Percentiles rank a stretch among this genome's conserved stretches.
Evolutionary conservation across 2,797 vertebrate genomes (phyloP).

Genomic region (Diplodus sargus): DNA sequence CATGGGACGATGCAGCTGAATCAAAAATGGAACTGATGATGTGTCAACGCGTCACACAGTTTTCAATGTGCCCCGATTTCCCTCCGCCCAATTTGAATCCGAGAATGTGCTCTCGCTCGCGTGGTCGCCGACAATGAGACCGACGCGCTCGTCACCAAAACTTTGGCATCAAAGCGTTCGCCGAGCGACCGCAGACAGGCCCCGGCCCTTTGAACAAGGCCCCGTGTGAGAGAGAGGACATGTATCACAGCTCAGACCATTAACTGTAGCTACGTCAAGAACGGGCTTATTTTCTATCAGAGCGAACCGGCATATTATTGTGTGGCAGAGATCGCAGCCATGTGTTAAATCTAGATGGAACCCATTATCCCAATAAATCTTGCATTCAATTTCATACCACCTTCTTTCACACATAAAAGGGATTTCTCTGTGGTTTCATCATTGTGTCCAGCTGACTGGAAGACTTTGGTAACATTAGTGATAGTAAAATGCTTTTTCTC

Average conservation of each 20-base stretch:
- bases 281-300: conserved; percentile 73
- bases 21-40: conserved; percentile 65
- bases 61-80: conserved; percentile 66
- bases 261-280: conserved; percentile 67
- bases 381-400: conserved; percentile 69
- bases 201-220: conserved; percentile 61
- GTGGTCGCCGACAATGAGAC: conserved; percentile 64
- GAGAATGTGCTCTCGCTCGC: conserved; percentile 65
- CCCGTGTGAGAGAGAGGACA: conserved; percentile 45
- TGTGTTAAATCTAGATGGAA: conserved; percentile 74
- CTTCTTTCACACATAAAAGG: conserved; percentile 68
- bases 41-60: conserved; percentile 53
- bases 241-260: conserved; percentile 70
- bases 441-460: conserved; percentile 67
- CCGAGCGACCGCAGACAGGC: conserved; percentile 65
- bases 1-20: conserved; percentile 64
- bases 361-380: conserved; percentile 80
- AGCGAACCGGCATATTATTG: conserved; percentile 61
- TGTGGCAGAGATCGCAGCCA: conserved; percentile 68
- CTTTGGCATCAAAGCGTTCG: conserved; percentile 52
- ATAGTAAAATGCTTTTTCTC: conserved; percentile 59
- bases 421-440: conserved; percentile 83
- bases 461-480: conserved; percentile 54
- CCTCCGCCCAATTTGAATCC: conserved; percentile 63
- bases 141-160: conserved; percentile 39